phyloP scores from a whole-genome alignment of 2,113 vertebrate genomes.

The Sclerurus mexicanus region DNA sequence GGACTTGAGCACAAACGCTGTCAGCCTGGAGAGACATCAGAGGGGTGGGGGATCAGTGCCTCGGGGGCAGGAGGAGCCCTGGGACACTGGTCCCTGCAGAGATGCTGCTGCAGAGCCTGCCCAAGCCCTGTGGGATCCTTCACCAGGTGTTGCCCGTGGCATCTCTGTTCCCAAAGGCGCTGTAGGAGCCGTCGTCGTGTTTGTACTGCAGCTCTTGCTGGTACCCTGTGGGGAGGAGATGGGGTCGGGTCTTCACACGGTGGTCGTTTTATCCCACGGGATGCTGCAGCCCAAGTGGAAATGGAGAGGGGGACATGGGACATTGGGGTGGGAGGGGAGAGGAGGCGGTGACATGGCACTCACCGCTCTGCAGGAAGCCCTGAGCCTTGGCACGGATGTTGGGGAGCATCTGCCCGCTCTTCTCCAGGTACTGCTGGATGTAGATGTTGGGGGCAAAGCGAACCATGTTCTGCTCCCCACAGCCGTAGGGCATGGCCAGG shows the following conservation, averaged over 20 bases:
- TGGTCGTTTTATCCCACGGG: accelerated
- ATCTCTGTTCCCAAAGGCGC: conserved; percentile 77
- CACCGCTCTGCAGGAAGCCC: background rate
- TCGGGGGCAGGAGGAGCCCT: background rate
- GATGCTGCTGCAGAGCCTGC: background rate
- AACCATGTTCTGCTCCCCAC: conserved; percentile 85
- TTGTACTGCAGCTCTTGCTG: conserved; percentile 82
- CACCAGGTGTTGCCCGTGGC: conserved; percentile 80
- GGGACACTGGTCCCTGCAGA: accelerated
- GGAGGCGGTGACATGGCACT: background rate
- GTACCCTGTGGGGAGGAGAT: conserved; percentile 65
- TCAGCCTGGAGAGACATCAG: conserved; percentile 62
- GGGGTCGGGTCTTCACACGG: background rate
- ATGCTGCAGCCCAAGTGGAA: background rate
- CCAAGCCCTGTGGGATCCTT: background rate
- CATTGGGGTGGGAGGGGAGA: background rate
- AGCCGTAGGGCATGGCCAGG: conserved; percentile 75
- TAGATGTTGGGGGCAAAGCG: conserved; percentile 84
- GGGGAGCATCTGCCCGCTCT: conserved; percentile 65
- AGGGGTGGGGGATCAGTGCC: too few relatives aligned
- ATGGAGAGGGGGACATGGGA: background rate
- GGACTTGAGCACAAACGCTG: conserved; percentile 82
- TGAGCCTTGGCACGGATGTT: conserved; percentile 11
- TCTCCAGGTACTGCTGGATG: conserved; percentile 79
- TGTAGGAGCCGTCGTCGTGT: conserved; percentile 80